Conservation (phyloP, 2,888 invertebrate species). For the Acutogordius australiensis region DNA sequence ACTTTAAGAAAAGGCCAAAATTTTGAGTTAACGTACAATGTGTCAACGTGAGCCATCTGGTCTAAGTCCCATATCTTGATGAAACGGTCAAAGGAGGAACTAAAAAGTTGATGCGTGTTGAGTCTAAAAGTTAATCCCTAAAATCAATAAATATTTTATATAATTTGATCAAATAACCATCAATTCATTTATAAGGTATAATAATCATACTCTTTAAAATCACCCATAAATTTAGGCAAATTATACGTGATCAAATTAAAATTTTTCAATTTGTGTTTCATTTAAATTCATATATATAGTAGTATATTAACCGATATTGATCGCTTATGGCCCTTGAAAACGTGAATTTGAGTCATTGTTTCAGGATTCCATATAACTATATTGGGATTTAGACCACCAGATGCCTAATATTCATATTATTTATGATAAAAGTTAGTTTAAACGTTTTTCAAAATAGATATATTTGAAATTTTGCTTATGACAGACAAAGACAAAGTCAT, state of each 20-base stretch:
- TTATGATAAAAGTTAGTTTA: no score
- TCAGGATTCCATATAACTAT: constrained; percentile 55
- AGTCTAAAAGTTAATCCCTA: constrained; percentile 48
- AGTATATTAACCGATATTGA: constrained; percentile 22
- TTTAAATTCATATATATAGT: neutral
- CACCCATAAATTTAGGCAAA: no score
- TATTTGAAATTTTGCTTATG: no score
- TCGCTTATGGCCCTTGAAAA: constrained; percentile 33
- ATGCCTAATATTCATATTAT: constrained; percentile 28
- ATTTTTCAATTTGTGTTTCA: neutral
- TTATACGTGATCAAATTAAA: no score
- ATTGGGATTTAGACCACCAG: constrained; percentile 37
- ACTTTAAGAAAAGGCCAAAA: no score
- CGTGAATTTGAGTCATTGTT: constrained; percentile 43
- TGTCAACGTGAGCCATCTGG: constrained; percentile 81
- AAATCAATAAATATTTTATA: constrained; percentile 11
- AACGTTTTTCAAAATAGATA: no score
- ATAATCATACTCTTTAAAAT: no score
- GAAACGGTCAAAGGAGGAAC: constrained; percentile 27
- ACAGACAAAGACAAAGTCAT: no score
- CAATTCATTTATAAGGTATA: no score
- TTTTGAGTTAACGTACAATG: constrained; percentile 32
- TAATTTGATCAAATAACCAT: no score
- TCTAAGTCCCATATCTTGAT: constrained; percentile 81
- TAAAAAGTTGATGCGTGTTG: constrained; percentile 48